phyloP scores from a whole-genome alignment of 2,888 invertebrate species.

The Mesoligia furuncula region DNA sequence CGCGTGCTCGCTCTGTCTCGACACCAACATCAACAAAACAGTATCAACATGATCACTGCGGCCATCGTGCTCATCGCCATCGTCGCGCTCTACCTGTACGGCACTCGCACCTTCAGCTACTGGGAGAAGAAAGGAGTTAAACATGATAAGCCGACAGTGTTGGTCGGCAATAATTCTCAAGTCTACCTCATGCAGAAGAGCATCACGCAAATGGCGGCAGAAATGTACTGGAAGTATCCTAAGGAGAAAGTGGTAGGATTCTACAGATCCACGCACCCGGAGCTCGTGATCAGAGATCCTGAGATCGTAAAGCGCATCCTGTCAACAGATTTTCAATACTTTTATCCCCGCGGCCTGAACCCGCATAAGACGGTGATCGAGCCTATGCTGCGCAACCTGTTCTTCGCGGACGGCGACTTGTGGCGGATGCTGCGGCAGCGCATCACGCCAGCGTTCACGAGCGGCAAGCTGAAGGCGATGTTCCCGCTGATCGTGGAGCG shows the following conservation, averaged over 20 bases:
- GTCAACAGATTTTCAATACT: conserved; percentile 73
- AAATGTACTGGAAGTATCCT: conserved; percentile 77
- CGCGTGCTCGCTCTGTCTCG: neutral
- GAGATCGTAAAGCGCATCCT: conserved; percentile 74
- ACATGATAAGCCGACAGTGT: conserved; percentile 73
- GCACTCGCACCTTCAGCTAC: conserved; percentile 74
- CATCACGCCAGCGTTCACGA: conserved; percentile 81
- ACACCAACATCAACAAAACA: too few species aligned
- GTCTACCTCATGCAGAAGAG: conserved; percentile 70
- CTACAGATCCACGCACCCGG: conserved; percentile 71
- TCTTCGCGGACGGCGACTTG: conserved; percentile 80
- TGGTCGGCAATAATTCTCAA: conserved; percentile 72
- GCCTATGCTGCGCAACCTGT: conserved; percentile 77
- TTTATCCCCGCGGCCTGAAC: conserved; percentile 75
- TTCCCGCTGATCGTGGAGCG: conserved; percentile 80
- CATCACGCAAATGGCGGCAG: conserved; percentile 70
- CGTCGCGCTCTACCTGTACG: conserved; percentile 72
- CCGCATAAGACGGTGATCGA: conserved; percentile 73
- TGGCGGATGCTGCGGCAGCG: conserved; percentile 82
- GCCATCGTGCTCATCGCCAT: conserved; percentile 55
- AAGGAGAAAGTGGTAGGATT: conserved; percentile 77
- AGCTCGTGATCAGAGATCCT: conserved; percentile 77
- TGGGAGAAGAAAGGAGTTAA: conserved; percentile 75
- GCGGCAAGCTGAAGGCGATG: conserved; percentile 81
- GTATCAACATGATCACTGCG: conserved; percentile 36